Conservation (phyloP, 2,888 invertebrate species). For the Podabrus alpinus region DNA sequence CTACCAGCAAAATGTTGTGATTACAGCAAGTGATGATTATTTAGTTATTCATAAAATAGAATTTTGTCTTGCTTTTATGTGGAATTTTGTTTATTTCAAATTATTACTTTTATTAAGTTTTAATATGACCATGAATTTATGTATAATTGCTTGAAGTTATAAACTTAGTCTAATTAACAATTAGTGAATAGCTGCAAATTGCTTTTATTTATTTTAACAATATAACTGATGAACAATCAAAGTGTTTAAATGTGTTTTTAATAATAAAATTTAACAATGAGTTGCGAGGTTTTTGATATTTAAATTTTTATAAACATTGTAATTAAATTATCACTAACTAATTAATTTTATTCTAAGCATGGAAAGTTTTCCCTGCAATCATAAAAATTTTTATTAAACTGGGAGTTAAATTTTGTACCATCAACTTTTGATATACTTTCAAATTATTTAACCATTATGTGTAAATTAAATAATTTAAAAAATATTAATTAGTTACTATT, state of each 20-base stretch:
- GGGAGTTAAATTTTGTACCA: not conserved
- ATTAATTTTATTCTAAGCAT: not conserved
- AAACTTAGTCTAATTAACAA: conserved; percentile 1
- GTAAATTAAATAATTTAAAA: not conserved
- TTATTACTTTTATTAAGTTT: not conserved
- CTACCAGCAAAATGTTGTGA: too few species aligned
- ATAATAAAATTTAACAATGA: not conserved
- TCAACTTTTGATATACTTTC: not conserved
- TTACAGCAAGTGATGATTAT: not conserved
- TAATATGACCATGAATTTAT: conserved; percentile 2
- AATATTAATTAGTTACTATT: not conserved
- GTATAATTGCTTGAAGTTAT: not conserved
- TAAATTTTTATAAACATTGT: not conserved
- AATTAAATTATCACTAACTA: not conserved
- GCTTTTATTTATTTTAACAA: not conserved
- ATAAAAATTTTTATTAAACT: not conserved
- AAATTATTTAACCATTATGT: not conserved
- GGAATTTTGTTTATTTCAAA: not conserved
- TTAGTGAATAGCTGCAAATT: conserved; percentile 5
- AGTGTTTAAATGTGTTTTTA: not conserved
- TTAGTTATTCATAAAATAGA: not conserved
- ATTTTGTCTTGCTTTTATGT: not conserved
- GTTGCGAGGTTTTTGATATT: not conserved
- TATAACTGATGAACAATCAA: not conserved
- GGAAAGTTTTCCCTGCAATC: not conserved